A percentile compares a stretch with the other conserved stretches of the same genome.
Conservation (phyloP, 1,140 invertebrate species). For the Aplysia californica region DNA sequence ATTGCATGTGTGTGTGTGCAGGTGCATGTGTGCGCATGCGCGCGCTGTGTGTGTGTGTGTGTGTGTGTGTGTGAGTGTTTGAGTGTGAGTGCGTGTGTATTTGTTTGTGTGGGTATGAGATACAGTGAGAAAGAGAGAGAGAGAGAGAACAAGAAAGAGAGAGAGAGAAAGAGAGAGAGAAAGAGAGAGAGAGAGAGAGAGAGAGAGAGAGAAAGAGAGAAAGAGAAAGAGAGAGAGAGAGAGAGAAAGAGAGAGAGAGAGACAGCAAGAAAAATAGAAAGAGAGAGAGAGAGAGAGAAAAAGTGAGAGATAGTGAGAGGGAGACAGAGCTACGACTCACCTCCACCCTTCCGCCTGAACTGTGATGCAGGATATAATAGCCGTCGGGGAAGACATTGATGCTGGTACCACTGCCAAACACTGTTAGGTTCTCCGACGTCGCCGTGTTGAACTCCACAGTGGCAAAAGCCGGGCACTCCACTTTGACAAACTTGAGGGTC, state of each 20-base stretch:
- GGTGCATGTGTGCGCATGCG: neutral
- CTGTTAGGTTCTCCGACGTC: constrained; percentile 61
- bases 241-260: too few species aligned
- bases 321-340: too few species aligned
- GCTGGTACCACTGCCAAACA: constrained; percentile 62
- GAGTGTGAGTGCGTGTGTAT: too few species aligned
- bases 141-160: neutral
- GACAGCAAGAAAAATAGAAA: too few species aligned
- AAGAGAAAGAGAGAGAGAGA: too few species aligned
- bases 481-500: constrained; percentile 60
- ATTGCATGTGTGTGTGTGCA: too few species aligned
- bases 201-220: neutral
- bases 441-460: constrained; percentile 65
- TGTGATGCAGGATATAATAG: constrained; percentile 62
- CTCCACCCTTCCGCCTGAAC: constrained; percentile 57
- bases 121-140: neutral
- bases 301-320: too few species aligned
- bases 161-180: neutral
- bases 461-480: constrained; percentile 67
- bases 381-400: constrained; percentile 63
- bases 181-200: neutral
- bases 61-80: too few species aligned
- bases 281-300: too few species aligned
- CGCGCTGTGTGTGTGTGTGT: too few species aligned
- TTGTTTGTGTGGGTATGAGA: too few species aligned